Evolutionary conservation across 2,113 vertebrate species (phyloP), one percentile per base, ranked within the genome.

Genomic region (Lepus americanus): DNA sequence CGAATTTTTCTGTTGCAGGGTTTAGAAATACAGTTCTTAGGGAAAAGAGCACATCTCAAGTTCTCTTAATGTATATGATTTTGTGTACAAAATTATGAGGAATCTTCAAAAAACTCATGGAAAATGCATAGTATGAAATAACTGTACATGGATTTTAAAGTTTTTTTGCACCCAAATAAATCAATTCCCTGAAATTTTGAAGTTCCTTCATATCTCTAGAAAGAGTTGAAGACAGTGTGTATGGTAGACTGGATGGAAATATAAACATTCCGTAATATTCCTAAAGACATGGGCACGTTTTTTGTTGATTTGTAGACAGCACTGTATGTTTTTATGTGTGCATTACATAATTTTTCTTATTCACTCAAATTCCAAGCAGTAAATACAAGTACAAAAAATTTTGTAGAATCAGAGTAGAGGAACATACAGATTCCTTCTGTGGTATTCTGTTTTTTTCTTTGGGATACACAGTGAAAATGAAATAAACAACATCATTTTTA

Each of bases 21-120:
- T 87, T 89, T 95, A 51, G 33, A 39, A 88, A 85, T 94, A 91
- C 4, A 70, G 51, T 89, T 96, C 64, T 44, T 82, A 83, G 55
- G 44, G 29, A 90, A 96, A 90, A 89, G 2, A 69, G 17, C 31
- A 10, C 78, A 82, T 87, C 67, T 92, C 29, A 96, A 33, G 12
- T 95, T 95, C 36, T 95, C 29, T 82, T 80, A 73, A 67, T 59
- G 13, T 59, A 16, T 19, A 14, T 19, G 19, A 59, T 59, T 17
- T 59, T 59, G 55, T 16, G 55, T 19, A 59, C 55, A 59, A 59
- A 59, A 59, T 59, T 59, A 16, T 59, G 55, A 59, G 55, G 14
- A 59, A 59, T 59, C 13, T 59, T 59, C 55, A 59, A 59, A 16
- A 59, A 59, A 14, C 55, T 59, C 55, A 59, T 59, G 55, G 55